phyloP scores from a whole-genome alignment of 2,888 invertebrate genomes.

The Coenonympha glycerion region DNA sequence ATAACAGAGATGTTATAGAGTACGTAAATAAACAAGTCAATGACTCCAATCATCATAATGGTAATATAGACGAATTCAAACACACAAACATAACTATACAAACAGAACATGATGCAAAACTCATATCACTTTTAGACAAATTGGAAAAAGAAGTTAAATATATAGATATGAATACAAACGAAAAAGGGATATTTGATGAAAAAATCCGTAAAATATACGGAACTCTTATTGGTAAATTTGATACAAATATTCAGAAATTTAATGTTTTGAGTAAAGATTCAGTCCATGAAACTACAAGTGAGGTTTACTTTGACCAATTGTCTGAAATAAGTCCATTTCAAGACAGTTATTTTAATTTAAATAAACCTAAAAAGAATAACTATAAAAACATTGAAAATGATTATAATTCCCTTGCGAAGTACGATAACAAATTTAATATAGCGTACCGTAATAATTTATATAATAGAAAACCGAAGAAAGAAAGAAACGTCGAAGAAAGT shows the following conservation, averaged over 20 bases:
- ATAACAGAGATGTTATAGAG: neutral
- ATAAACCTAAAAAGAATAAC: neutral
- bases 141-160: slow-evolving; percentile 53
- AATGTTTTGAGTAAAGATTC: neutral
- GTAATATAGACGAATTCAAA: slow-evolving; percentile 1
- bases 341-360: neutral
- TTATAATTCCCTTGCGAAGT: neutral
- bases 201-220: slow-evolving; percentile 56
- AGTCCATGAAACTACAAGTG: slow-evolving; percentile 1
- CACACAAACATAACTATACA: neutral
- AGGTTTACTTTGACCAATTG: neutral
- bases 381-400: slow-evolving; percentile 1
- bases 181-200: slow-evolving; percentile 51
- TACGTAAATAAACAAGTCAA: neutral
- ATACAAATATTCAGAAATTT: slow-evolving; percentile 2
- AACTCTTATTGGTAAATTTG: slow-evolving; percentile 17
- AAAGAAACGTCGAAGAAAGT: slow-evolving; percentile 11
- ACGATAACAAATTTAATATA: neutral
- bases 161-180: slow-evolving; percentile 42
- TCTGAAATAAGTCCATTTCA: neutral
- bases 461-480: neutral
- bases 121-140: slow-evolving; percentile 47
- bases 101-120: slow-evolving; percentile 40
- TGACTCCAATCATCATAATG: slow-evolving; percentile 1
- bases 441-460: neutral